These are phyloP conservation scores for Toxostoma redivivum DNA, from an alignment of 2,113 vertebrate species.

Conservation along the genomic window DNA sequence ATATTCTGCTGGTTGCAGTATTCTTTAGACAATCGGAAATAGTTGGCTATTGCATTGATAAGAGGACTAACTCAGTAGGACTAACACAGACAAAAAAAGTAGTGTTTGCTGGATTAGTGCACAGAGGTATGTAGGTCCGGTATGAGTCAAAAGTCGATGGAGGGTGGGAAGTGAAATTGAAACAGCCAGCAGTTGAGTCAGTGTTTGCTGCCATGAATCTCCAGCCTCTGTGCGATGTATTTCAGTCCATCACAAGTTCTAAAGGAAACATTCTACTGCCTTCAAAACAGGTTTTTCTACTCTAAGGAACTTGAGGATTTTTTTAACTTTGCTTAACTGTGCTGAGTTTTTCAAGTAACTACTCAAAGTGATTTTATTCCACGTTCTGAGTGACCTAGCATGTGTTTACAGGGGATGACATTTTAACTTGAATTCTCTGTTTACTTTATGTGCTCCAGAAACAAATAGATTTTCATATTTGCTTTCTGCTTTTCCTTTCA, in stretches of 20 bases:
- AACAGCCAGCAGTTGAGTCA: not conserved
- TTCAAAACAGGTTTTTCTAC: not conserved
- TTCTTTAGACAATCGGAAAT: not conserved
- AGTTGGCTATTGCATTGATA: not conserved
- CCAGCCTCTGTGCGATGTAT: not conserved
- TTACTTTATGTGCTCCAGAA: not conserved
- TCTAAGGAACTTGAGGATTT: not conserved
- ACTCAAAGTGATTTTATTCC: not conserved
- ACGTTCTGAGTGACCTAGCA: not conserved
- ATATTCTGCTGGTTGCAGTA: not conserved
- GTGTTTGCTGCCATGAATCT: not conserved
- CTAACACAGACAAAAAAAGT: not conserved
- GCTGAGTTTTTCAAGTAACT: not conserved
- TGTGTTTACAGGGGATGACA: not conserved
- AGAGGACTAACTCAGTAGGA: not conserved
- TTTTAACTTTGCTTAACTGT: not conserved
- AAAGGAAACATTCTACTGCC: not conserved
- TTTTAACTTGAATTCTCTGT: not conserved
- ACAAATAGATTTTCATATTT: not conserved
- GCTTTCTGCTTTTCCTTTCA: conserved; percentile 40
- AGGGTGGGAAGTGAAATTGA: not conserved
- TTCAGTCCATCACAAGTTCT: not conserved
- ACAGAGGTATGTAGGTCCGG: accelerated
- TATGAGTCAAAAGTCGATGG: not conserved
- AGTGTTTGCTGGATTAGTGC: not conserved